A percentile compares a stretch with the other conserved stretches of the same genome.
Evolutionary conservation across 2,113 vertebrate genomes (phyloP).

Genomic region (Lampris megalopsis): DNA sequence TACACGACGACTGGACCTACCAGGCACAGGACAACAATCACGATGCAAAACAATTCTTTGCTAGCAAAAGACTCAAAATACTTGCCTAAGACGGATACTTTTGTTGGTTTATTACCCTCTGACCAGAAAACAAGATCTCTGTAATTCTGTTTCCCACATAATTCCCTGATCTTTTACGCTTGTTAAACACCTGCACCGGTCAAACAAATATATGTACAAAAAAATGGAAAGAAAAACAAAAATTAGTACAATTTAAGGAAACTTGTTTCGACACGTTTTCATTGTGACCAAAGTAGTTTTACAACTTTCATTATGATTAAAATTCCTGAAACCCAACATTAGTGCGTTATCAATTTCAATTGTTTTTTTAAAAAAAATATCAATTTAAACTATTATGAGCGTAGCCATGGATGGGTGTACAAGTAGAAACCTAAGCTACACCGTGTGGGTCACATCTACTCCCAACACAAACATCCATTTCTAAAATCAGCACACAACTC

Average conservation of each 20-base stretch:
- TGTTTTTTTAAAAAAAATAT: not conserved
- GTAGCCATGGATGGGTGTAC: constrained; percentile 26
- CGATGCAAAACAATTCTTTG: constrained; percentile 20
- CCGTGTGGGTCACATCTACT: constrained; percentile 8
- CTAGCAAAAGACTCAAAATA: constrained; percentile 19
- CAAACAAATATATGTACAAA: not conserved
- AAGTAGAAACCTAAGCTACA: constrained; percentile 27
- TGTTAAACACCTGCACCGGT: not conserved
- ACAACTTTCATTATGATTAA: constrained; percentile 19
- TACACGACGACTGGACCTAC: not conserved
- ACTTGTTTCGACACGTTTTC: constrained; percentile 31
- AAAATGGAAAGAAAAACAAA: constrained; percentile 7
- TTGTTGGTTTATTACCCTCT: too few relatives aligned
- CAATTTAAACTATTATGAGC: constrained; percentile 32
- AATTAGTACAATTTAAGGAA: constrained; percentile 18
- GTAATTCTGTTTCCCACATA: constrained; percentile 26
- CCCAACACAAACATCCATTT: constrained; percentile 6
- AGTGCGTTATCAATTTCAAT: constrained; percentile 5
- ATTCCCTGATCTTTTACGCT: constrained; percentile 17
- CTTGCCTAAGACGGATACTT: constrained; percentile 14
- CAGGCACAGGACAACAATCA: constrained; percentile 7
- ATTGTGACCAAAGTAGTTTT: constrained; percentile 38
- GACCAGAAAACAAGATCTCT: not conserved
- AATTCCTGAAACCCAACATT: constrained; percentile 31
- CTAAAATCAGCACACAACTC: constrained; percentile 11